A percentile compares a stretch with the other conserved stretches of the same genome.
Conservation (phyloP, 2,888 invertebrate genomes). For the Seira sanloemensis region DNA sequence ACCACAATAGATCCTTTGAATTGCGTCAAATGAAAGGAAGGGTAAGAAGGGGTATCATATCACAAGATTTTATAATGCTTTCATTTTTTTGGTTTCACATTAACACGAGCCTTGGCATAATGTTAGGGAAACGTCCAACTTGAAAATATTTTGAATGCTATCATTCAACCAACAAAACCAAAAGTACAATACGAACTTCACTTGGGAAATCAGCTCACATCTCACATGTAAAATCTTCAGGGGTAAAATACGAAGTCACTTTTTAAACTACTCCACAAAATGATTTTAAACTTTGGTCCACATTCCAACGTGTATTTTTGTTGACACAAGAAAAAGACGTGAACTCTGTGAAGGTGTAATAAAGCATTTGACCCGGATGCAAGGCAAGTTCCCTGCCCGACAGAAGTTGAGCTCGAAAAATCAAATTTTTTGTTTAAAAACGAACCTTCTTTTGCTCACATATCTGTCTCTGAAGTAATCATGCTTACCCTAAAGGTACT, state of each 20-base stretch:
- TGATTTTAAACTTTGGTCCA: not conserved
- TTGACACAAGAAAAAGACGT: no score
- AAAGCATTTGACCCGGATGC: no score
- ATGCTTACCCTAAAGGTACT: constrained; percentile 22
- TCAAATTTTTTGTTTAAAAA: not conserved
- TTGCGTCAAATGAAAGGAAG: not conserved
- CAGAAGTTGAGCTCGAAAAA: no score
- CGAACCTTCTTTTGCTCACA: not conserved
- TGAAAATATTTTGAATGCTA: not conserved
- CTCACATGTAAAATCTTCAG: no score
- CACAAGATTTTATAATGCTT: not conserved
- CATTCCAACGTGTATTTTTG: no score
- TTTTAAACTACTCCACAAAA: no score
- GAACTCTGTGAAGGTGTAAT: no score
- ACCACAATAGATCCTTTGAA: not conserved
- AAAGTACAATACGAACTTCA: no score
- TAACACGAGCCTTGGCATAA: not conserved
- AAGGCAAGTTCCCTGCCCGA: no score
- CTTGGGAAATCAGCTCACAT: no score
- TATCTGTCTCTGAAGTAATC: not conserved
- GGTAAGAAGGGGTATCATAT: not conserved
- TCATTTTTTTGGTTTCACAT: not conserved
- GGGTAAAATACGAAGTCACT: no score
- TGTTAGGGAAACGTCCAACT: not conserved
- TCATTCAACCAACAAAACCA: not conserved